Percentiles rank a stretch among this genome's conserved stretches.
Evolutionary conservation across 2,797 vertebrate genomes (phyloP).

Genomic region (Gambusia yucatana): DNA sequence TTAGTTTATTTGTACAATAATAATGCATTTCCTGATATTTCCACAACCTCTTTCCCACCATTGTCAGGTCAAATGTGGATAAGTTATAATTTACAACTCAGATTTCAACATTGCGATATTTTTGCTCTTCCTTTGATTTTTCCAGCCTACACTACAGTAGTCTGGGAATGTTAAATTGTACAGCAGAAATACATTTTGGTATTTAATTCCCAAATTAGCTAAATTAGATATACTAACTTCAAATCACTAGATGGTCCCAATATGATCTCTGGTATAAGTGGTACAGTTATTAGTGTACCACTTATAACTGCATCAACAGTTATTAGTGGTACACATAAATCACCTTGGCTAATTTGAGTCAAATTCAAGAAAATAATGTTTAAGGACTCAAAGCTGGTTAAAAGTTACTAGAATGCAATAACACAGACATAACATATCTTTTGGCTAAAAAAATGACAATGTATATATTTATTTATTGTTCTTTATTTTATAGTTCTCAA

Average conservation of each 20-base stretch:
- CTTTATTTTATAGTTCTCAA: neutral
- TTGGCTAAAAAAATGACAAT: neutral
- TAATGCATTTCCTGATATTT: slow-evolving; percentile 13
- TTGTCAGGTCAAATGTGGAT: slow-evolving; percentile 20
- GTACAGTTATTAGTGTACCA: neutral
- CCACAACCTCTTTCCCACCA: slow-evolving; percentile 5
- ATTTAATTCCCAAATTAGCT: neutral
- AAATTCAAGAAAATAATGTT: neutral
- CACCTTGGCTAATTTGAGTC: neutral
- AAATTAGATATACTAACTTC: neutral
- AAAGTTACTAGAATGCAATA: neutral
- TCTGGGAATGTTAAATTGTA: neutral
- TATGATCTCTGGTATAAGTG: neutral
- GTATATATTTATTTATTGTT: neutral
- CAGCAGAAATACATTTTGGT: neutral
- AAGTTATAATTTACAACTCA: neutral
- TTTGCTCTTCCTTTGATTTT: neutral
- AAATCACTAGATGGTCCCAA: neutral
- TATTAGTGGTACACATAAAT: neutral
- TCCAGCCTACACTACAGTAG: neutral
- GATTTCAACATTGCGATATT: neutral
- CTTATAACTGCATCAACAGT: neutral
- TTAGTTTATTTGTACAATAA: slow-evolving; percentile 15
- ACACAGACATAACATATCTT: neutral
- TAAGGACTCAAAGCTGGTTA: neutral